Conservation (phyloP, 64 coral and sea anemone species). For the Pocillopora verrucosa region DNA sequence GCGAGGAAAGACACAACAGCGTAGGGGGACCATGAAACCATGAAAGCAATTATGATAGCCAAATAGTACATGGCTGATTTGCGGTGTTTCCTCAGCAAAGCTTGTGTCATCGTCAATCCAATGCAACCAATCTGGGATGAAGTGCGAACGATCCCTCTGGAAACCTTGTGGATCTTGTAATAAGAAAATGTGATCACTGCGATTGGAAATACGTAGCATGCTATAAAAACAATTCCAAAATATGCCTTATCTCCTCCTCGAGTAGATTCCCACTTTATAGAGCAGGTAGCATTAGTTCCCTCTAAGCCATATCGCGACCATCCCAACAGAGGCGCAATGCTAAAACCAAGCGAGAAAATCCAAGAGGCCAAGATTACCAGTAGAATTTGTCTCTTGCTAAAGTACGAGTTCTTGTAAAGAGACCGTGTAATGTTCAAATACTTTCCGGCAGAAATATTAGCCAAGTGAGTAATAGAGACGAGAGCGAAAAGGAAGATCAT, state of each 20-base stretch:
- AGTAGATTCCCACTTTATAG: slow-evolving; percentile 12
- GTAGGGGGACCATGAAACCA: not conserved
- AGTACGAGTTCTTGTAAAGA: not conserved
- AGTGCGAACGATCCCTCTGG: not conserved
- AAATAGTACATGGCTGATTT: slow-evolving; percentile 4
- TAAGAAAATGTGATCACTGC: slow-evolving; percentile 15
- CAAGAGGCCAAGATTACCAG: slow-evolving; percentile 19
- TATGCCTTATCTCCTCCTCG: not conserved
- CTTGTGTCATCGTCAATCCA: not conserved
- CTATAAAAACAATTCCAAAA: slow-evolving; percentile 27
- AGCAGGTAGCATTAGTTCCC: slow-evolving; percentile 26
- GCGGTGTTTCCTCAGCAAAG: not conserved
- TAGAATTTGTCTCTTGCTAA: slow-evolving; percentile 7
- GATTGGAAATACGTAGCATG: slow-evolving; percentile 27
- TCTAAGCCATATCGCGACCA: slow-evolving; percentile 30
- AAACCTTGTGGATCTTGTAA: slow-evolving; percentile 30
- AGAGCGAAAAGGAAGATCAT: slow-evolving; percentile 34
- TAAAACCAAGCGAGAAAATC: slow-evolving; percentile 19
- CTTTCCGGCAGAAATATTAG: slow-evolving; percentile 32
- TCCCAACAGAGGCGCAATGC: not conserved
- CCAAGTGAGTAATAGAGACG: slow-evolving; percentile 39
- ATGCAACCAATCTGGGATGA: not conserved
- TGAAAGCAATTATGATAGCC: not conserved
- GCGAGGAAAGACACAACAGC: not conserved
- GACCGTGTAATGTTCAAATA: slow-evolving; percentile 39